phyloP scores from a whole-genome alignment of 2,797 vertebrate species.

The Scomberomorus guttatus region DNA sequence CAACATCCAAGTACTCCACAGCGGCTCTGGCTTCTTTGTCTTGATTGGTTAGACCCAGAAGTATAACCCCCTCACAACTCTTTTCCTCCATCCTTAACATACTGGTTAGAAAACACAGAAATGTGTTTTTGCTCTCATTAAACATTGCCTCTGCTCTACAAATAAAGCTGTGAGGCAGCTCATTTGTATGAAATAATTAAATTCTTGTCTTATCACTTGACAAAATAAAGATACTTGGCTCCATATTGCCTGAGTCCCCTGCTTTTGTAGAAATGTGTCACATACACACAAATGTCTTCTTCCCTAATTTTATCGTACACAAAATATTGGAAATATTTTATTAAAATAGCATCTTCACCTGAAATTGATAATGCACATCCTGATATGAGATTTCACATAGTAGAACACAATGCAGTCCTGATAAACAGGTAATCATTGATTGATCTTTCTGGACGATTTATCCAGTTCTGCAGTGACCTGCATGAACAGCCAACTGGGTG shows the following conservation, averaged over 20 bases:
- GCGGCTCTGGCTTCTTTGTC: constrained; percentile 7
- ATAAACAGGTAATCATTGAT: constrained; percentile 44
- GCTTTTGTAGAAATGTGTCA: not conserved
- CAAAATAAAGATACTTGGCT: constrained; percentile 52
- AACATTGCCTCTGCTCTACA: not conserved
- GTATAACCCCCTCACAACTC: not conserved
- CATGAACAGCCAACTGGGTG: constrained; percentile 17
- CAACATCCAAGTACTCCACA: not conserved
- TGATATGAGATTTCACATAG: constrained; percentile 70
- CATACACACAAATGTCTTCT: not conserved
- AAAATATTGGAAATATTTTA: constrained; percentile 91
- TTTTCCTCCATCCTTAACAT: not conserved
- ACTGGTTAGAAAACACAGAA: not conserved
- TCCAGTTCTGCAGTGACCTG: constrained; percentile 21
- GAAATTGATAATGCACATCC: constrained; percentile 71
- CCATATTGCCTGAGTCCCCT: not conserved
- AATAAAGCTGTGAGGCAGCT: not conserved
- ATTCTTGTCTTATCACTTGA: constrained; percentile 7
- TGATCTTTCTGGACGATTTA: constrained; percentile 35
- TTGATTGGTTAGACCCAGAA: not conserved
- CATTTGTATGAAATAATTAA: constrained; percentile 12
- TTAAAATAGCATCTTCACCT: constrained; percentile 95
- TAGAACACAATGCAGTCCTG: constrained; percentile 38
- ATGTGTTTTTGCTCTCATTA: not conserved
- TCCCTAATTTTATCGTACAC: constrained; percentile 31